Evolutionary conservation across 2,888 invertebrate species (phyloP).

Genomic region (Scotopteryx bipunctaria): DNA sequence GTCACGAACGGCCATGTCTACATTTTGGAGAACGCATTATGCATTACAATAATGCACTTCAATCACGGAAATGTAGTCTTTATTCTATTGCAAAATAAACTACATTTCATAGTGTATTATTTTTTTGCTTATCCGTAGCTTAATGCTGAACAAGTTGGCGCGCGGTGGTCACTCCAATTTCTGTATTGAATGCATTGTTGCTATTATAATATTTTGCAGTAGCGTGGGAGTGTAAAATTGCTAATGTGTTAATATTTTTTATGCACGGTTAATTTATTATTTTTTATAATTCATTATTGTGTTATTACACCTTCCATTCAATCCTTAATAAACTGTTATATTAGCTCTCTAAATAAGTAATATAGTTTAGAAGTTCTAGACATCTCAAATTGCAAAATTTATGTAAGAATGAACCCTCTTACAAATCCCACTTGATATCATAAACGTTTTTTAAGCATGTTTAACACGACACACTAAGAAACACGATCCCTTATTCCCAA

Average conservation of each 20-base stretch:
- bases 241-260: conserved; percentile 25
- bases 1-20: conserved; percentile 47
- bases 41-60: conserved; percentile 19
- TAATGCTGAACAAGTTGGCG: conserved; percentile 24
- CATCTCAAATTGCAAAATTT: too few species aligned
- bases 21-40: conserved; percentile 45
- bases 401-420: neutral
- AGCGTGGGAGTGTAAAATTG: conserved; percentile 43
- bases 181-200: conserved; percentile 38
- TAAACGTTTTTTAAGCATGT: conserved; percentile 57
- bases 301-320: too few species aligned
- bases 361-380: too few species aligned
- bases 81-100: conserved; percentile 28
- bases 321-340: too few species aligned
- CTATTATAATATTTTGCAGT: conserved; percentile 32
- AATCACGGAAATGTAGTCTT: conserved; percentile 38
- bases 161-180: conserved; percentile 60
- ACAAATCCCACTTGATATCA: conserved; percentile 49
- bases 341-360: too few species aligned
- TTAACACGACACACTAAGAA: conserved; percentile 65
- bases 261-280: too few species aligned
- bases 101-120: conserved; percentile 17
- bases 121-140: conserved; percentile 40
- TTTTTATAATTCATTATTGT: too few species aligned
- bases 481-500: conserved; percentile 70